Evolutionary conservation across 2,113 vertebrate species (phyloP).

Genomic region (Glaucomys volans): DNA sequence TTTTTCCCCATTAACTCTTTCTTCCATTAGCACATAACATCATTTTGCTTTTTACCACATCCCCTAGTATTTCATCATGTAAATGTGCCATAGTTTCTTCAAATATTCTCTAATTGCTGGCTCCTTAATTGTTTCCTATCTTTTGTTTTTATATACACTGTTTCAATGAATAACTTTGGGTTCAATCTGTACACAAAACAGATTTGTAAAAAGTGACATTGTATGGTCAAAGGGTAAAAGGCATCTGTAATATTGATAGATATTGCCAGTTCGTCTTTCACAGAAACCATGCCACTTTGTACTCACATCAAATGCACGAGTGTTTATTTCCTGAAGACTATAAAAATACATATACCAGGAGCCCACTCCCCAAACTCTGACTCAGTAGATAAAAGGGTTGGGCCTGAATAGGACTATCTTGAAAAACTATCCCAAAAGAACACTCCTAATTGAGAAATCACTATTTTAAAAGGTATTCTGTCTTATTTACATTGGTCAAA

Average conservation of each 20-base stretch:
- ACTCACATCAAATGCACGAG: neutral
- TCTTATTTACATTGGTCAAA: constrained; percentile 20
- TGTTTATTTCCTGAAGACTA: constrained; percentile 36
- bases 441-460: neutral
- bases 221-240: constrained; percentile 48
- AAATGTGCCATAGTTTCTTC: neutral
- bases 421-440: neutral
- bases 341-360: constrained; percentile 16
- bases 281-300: neutral
- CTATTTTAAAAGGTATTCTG: neutral
- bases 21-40: neutral
- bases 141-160: constrained; percentile 23
- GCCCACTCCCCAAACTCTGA: constrained; percentile 35
- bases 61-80: neutral
- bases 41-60: neutral
- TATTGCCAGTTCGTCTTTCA: constrained; percentile 11
- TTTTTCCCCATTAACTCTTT: neutral
- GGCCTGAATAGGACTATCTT: neutral
- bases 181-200: constrained; percentile 42
- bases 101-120: constrained; percentile 8
- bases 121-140: neutral
- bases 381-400: neutral
- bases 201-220: neutral
- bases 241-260: constrained; percentile 48
- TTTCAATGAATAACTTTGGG: constrained; percentile 38